These are phyloP conservation scores for Julus scanicus DNA, from an alignment of 2,888 invertebrate genomes.

Conservation along the genomic window DNA sequence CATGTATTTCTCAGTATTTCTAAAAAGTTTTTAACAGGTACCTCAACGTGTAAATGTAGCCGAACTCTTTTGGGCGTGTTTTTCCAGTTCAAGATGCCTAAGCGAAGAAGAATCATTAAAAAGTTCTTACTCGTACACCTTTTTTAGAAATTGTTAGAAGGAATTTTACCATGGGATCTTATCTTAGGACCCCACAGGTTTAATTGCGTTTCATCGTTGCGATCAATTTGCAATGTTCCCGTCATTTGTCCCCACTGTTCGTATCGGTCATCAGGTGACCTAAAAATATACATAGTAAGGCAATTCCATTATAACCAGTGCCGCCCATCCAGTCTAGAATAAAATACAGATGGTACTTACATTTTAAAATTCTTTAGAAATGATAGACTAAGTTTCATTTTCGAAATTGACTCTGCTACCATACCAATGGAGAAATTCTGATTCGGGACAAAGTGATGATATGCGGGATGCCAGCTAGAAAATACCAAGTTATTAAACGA, in stretches of 20 bases:
- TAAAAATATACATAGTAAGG: background rate
- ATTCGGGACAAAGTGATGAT: background rate
- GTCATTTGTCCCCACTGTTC: constrained; percentile 75
- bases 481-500: background rate
- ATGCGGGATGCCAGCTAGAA: background rate
- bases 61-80: background rate
- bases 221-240: constrained; percentile 70
- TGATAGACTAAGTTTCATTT: background rate
- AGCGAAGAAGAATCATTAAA: background rate
- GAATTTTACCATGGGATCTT: constrained; percentile 48
- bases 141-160: background rate
- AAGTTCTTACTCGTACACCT: background rate
- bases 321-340: background rate
- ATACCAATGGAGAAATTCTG: constrained; percentile 4
- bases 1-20: background rate
- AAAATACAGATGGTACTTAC: background rate
- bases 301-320: background rate
- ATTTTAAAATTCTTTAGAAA: background rate
- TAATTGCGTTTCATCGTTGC: constrained; percentile 67
- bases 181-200: constrained; percentile 71
- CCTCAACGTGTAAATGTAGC: constrained; percentile 11
- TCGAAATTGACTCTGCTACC: background rate
- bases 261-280: constrained; percentile 67
- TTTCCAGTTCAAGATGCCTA: constrained; percentile 16
- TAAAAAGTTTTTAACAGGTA: background rate